Evolutionary conservation across 2,113 vertebrate genomes (phyloP).

Genomic region (Pongo abelii): DNA sequence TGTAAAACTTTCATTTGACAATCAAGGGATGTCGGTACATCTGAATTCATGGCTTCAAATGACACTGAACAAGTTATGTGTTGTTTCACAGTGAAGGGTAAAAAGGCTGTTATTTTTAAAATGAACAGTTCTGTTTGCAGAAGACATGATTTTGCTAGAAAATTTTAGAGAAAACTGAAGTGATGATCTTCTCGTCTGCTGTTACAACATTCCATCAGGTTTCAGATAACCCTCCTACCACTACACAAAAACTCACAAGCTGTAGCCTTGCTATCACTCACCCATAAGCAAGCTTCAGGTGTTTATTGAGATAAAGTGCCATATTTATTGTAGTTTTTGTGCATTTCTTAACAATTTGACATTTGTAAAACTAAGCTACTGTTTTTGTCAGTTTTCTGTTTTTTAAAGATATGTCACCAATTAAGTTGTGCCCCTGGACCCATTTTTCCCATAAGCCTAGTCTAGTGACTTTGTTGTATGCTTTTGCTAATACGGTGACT

Average conservation of each 20-base stretch:
- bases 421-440: not conserved
- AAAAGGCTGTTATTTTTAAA: not conserved
- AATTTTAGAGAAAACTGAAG: not conserved
- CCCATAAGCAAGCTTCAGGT: not conserved
- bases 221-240: not conserved
- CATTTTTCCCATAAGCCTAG: not conserved
- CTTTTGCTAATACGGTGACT: not conserved
- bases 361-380: not conserved
- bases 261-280: not conserved
- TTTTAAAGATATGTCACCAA: not conserved
- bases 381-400: not conserved
- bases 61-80: not conserved
- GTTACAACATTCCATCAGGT: accelerated
- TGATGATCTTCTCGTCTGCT: not conserved
- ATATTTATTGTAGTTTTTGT: not conserved
- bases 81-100: not conserved
- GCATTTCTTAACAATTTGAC: not conserved
- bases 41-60: not conserved
- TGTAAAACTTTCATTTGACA: not conserved
- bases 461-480: not conserved
- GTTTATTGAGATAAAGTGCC: not conserved
- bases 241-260: not conserved
- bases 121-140: not conserved
- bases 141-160: not conserved
- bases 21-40: not conserved